Conservation (phyloP, 2,797 vertebrate species). For the Prunella strophiata region DNA sequence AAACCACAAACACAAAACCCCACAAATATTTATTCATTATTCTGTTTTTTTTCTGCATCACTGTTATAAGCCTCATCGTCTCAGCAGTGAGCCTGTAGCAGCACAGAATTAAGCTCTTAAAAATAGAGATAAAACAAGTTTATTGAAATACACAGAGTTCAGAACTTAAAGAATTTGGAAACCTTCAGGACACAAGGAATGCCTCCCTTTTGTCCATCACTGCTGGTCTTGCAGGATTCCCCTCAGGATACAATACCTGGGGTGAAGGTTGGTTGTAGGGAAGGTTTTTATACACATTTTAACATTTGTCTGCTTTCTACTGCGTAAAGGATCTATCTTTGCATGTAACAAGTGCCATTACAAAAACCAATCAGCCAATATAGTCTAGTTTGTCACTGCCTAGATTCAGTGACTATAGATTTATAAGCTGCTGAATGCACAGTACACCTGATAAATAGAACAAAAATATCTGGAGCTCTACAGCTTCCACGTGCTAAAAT, state of each 20-base stretch:
- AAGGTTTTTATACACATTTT: not conserved
- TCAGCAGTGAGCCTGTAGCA: not conserved
- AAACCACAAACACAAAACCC: not conserved
- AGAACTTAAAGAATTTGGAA: not conserved
- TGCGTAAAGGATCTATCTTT: not conserved
- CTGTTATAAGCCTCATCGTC: not conserved
- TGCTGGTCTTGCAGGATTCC: not conserved
- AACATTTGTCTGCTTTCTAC: not conserved
- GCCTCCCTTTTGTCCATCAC: too few species aligned
- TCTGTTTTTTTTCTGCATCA: not conserved
- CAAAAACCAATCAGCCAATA: not conserved
- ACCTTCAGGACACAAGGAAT: not conserved
- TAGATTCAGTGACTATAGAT: not conserved
- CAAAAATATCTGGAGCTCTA: not conserved
- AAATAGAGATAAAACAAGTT: not conserved
- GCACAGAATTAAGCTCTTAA: not conserved
- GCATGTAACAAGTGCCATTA: not conserved
- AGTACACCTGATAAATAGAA: accelerated
- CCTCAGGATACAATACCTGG: not conserved
- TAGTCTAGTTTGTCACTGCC: not conserved
- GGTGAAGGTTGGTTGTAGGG: not conserved
- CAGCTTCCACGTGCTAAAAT: not conserved
- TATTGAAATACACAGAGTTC: not conserved
- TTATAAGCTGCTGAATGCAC: not conserved
- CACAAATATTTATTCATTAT: not conserved